A percentile compares a stretch with the other conserved stretches of the same genome.
phyloP scores from a whole-genome alignment of 2,113 vertebrate genomes.

The Thryonomys swinderianus region DNA sequence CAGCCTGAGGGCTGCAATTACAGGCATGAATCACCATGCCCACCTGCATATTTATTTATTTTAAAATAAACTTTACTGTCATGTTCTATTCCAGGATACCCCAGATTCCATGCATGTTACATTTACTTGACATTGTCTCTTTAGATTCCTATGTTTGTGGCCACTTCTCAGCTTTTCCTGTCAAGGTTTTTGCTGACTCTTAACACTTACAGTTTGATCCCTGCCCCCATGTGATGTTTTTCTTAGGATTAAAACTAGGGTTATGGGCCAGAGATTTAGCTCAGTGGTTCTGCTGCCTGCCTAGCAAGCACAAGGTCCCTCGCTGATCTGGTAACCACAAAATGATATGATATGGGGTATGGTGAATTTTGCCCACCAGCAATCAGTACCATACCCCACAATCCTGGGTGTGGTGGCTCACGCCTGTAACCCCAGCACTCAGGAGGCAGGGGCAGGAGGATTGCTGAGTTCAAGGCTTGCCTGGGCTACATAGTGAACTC shows the following conservation, averaged over 20 bases:
- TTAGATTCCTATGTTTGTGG: neutral
- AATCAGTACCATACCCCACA: too few species aligned
- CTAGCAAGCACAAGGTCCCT: too few species aligned
- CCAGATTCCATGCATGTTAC: neutral
- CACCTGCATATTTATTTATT: neutral
- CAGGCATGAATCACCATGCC: neutral
- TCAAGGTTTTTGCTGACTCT: neutral
- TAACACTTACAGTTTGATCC: neutral
- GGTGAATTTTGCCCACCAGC: too few species aligned
- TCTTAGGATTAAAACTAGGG: neutral
- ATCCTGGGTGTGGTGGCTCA: too few species aligned
- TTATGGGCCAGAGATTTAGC: too few species aligned
- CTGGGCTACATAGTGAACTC: too few species aligned
- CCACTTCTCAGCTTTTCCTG: neutral
- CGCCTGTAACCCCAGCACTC: too few species aligned
- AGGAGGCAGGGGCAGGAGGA: too few species aligned
- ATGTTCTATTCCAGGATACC: neutral
- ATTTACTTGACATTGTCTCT: neutral
- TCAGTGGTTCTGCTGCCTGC: too few species aligned
- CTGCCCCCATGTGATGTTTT: neutral
- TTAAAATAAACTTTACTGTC: neutral
- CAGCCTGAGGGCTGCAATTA: neutral
- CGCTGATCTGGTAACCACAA: too few species aligned
- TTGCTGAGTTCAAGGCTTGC: too few species aligned
- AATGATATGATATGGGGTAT: too few species aligned